These are phyloP conservation scores for Gallinago nigripennis DNA, from an alignment of 2,797 vertebrate genomes.

Conservation along the genomic window DNA sequence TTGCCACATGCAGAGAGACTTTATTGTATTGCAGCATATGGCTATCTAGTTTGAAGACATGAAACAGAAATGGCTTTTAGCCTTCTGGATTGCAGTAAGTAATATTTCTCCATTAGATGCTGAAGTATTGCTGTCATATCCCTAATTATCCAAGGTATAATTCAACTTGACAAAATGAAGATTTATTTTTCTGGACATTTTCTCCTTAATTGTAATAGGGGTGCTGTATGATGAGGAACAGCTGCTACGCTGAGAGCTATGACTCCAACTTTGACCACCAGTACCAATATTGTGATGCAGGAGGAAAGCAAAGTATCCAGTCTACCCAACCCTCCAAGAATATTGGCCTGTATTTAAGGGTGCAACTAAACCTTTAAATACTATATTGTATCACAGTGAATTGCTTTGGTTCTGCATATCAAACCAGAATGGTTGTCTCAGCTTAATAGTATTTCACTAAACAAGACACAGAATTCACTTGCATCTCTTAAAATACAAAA, in stretches of 20 bases:
- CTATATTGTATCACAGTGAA: neutral
- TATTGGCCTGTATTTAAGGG: neutral
- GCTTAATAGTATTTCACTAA: neutral
- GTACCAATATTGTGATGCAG: neutral
- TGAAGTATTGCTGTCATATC: neutral
- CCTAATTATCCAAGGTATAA: constrained; percentile 20
- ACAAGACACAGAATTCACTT: neutral
- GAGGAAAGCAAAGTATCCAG: neutral
- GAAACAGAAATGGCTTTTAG: neutral
- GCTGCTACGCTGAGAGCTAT: neutral
- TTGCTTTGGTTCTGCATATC: neutral
- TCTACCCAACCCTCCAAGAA: neutral
- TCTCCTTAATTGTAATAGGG: neutral
- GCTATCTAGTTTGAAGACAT: neutral
- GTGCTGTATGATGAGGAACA: neutral
- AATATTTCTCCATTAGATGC: neutral
- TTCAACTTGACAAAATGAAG: neutral
- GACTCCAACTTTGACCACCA: neutral
- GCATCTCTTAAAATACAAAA: neutral
- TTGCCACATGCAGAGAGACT: neutral
- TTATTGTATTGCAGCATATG: neutral
- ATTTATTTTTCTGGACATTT: neutral
- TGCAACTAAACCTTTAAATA: neutral
- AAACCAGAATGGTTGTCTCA: neutral
- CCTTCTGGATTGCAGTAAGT: neutral